These are phyloP conservation scores for Acanthosepion esculentum DNA, from an alignment of 2,888 invertebrate genomes.

Conservation along the genomic window DNA sequence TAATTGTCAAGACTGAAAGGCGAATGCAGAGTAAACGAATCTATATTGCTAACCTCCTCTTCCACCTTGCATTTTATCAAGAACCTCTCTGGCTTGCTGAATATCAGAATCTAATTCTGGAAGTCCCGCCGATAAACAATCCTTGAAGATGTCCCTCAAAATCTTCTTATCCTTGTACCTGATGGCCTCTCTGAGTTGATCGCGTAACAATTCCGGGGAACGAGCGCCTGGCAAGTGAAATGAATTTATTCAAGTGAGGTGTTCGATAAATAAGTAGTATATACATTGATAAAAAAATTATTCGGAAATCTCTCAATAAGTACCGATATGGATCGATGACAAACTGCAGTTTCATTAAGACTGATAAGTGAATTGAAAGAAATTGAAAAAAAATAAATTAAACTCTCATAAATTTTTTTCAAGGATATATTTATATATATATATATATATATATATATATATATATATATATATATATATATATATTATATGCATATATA, in stretches of 20 bases:
- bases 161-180: background rate
- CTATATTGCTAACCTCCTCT: background rate
- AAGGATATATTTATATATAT: no score
- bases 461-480: no score
- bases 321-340: background rate
- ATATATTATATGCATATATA: no score
- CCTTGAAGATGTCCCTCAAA: background rate
- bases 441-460: no score
- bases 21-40: background rate
- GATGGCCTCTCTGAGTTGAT: background rate
- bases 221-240: background rate
- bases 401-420: no score
- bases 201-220: background rate
- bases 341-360: no score
- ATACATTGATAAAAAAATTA: background rate
- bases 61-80: background rate
- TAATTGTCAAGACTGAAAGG: no score
- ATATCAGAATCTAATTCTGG: conserved; percentile 24
- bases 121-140: background rate
- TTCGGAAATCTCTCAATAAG: background rate
- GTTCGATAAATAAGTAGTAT: background rate
- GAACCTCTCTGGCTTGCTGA: conserved; percentile 17
- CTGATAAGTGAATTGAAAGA: no score
- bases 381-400: no score
- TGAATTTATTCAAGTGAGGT: background rate